phyloP scores from a whole-genome alignment of 1,140 invertebrate species.

The Ceratina japonica region DNA sequence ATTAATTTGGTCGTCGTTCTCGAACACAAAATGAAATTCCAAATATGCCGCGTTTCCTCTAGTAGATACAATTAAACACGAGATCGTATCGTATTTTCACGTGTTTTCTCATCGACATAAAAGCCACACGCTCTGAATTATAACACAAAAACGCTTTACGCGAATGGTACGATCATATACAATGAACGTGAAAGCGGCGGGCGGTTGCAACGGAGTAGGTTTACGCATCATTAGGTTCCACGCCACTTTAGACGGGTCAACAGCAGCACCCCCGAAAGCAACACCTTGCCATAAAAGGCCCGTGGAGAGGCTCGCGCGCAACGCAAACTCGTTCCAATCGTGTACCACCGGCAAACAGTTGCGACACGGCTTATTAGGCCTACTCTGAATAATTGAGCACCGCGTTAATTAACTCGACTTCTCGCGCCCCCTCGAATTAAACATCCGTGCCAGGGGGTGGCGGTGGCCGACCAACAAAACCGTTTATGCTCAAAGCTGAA shows the following conservation, averaged over 20 bases:
- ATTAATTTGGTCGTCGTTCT: too few relatives aligned
- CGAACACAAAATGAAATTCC: too few relatives aligned
- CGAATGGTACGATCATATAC: too few relatives aligned
- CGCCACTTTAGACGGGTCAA: slow-evolving; percentile 17
- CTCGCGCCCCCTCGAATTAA: slow-evolving; percentile 49
- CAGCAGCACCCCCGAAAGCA: slow-evolving; percentile 11
- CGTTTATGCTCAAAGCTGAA: slow-evolving; percentile 6
- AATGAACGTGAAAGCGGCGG: too few relatives aligned
- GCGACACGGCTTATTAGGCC: slow-evolving; percentile 48
- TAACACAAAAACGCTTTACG: too few relatives aligned
- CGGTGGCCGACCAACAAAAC: slow-evolving; percentile 6
- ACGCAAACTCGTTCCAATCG: slow-evolving; percentile 46
- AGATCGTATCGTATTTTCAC: too few relatives aligned
- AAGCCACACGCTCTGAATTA: too few relatives aligned
- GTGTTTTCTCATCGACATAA: too few relatives aligned
- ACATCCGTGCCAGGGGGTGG: slow-evolving; percentile 18
- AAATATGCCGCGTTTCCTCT: too few relatives aligned
- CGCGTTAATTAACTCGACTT: slow-evolving; percentile 54
- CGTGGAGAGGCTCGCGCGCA: slow-evolving; percentile 10
- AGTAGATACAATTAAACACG: too few relatives aligned
- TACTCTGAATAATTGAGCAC: slow-evolving; percentile 40
- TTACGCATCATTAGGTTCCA: slow-evolving; percentile 26
- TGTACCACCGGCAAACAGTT: slow-evolving; percentile 42
- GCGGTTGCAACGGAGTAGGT: neutral
- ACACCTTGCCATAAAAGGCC: slow-evolving; percentile 39